Percentiles rank a stretch among this genome's conserved stretches.
phyloP scores from a whole-genome alignment of 2,888 invertebrate genomes.

The Eupithecia centaureata region DNA sequence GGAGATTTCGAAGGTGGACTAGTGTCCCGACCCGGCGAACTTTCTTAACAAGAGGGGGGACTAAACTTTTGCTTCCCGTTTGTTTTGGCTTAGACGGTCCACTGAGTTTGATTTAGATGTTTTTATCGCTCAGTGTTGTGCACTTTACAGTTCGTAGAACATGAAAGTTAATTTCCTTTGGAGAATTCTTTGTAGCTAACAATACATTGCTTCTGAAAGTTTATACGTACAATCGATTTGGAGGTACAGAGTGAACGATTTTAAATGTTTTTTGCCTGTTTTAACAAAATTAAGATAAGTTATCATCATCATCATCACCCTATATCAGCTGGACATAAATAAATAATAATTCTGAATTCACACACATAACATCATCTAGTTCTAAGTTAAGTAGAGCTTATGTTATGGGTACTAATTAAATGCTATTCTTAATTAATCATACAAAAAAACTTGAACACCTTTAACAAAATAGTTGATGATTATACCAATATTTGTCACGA shows the following conservation, averaged over 20 bases:
- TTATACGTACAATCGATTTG: not conserved
- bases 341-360: too few relatives aligned
- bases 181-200: conserved; percentile 5
- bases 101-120: conserved; percentile 34
- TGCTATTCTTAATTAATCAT: too few relatives aligned
- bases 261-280: not conserved
- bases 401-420: too few relatives aligned
- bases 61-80: conserved; percentile 40
- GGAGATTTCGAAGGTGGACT: conserved; percentile 64
- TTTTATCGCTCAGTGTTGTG: conserved; percentile 18
- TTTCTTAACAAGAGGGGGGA: conserved; percentile 41
- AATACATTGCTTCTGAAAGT: not conserved
- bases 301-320: too few relatives aligned
- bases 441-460: too few relatives aligned
- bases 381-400: too few relatives aligned
- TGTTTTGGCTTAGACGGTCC: conserved; percentile 33
- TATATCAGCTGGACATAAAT: too few relatives aligned
- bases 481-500: too few relatives aligned
- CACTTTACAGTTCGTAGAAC: conserved; percentile 20
- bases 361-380: too few relatives aligned
- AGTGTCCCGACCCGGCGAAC: conserved; percentile 50
- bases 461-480: too few relatives aligned
- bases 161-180: conserved; percentile 15
- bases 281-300: not conserved
- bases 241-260: not conserved